phyloP scores from a whole-genome alignment of 2,888 invertebrate genomes.

The Rhimphoctona megacephalus region DNA sequence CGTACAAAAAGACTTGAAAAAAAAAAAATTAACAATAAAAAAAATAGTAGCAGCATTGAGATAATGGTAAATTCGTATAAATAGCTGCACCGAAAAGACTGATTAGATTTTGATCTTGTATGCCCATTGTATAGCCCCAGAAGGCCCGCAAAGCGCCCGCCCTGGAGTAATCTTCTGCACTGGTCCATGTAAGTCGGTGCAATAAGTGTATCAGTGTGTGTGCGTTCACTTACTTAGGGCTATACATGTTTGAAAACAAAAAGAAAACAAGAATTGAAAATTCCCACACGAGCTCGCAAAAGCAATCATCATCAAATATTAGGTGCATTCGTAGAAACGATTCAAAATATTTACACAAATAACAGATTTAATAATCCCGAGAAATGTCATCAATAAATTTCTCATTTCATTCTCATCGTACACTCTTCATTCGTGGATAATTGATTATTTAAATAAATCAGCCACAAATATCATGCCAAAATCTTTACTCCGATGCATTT shows the following conservation, averaged over 20 bases:
- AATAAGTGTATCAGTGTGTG: conserved; percentile 69
- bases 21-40: background rate
- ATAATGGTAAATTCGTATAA: conserved; percentile 38
- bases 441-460: conserved; percentile 23
- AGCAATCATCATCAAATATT: conserved; percentile 1
- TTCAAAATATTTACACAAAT: conserved; percentile 14
- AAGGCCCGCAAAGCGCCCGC: conserved; percentile 84
- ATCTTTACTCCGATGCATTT: conserved; percentile 18
- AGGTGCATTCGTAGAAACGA: conserved; percentile 16
- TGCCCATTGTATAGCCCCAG: conserved; percentile 84
- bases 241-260: conserved; percentile 42
- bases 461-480: conserved; percentile 15
- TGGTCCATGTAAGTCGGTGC: conserved; percentile 84
- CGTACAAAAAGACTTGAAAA: background rate
- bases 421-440: conserved; percentile 20
- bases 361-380: conserved; percentile 23
- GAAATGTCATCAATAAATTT: background rate
- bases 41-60: conserved; percentile 19
- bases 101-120: conserved; percentile 71
- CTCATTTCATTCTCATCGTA: conserved; percentile 14
- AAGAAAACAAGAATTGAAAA: background rate
- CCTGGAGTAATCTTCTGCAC: conserved; percentile 84
- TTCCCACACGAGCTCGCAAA: conserved; percentile 9
- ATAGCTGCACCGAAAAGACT: conserved; percentile 51
- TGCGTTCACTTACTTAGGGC: conserved; percentile 67